Percentiles rank a stretch among this genome's conserved stretches.
Conservation (phyloP, 2,888 invertebrate species). For the Drosophila nigritarsus region DNA sequence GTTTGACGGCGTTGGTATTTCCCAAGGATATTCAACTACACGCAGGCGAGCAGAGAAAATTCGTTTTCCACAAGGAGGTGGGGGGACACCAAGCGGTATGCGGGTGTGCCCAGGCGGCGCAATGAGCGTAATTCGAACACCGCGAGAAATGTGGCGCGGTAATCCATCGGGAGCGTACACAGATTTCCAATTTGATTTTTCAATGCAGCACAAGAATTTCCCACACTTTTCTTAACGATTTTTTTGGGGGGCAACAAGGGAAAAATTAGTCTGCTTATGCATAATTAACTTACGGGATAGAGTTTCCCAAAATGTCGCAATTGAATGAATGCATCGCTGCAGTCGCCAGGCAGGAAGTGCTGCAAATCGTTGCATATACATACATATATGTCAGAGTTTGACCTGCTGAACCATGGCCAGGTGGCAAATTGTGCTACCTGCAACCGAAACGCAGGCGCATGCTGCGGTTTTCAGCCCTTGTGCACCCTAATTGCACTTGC, state of each 20-base stretch:
- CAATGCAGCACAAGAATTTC: constrained; percentile 41
- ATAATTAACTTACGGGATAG: constrained; percentile 74
- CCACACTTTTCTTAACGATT: constrained; percentile 53
- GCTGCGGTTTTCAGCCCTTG: constrained; percentile 71
- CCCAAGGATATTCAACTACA: constrained; percentile 80
- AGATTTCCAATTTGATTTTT: constrained; percentile 72
- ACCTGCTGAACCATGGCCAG: constrained; percentile 44
- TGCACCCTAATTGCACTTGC: constrained; percentile 61
- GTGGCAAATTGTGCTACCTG: constrained; percentile 49
- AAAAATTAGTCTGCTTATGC: constrained; percentile 80
- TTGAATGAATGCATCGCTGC: constrained; percentile 11
- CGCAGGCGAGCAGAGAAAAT: constrained; percentile 51
- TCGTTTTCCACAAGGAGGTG: constrained; percentile 45
- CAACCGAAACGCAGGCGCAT: constrained; percentile 57
- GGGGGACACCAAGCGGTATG: constrained; percentile 6
- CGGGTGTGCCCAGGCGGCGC: constrained; percentile 64
- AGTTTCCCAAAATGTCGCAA: constrained; percentile 46
- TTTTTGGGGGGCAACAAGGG: constrained; percentile 9
- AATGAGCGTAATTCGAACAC: constrained; percentile 80
- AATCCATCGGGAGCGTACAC: constrained; percentile 59
- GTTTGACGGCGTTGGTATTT: constrained; percentile 40
- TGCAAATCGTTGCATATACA: constrained; percentile 37
- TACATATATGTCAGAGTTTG: constrained; percentile 35
- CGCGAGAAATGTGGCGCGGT: constrained; percentile 71
- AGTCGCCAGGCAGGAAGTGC: constrained; percentile 55